Base-by-base conservation (phyloP, 2,797 vertebrate species). In the Phrynocephalus vlangalii region DNA sequence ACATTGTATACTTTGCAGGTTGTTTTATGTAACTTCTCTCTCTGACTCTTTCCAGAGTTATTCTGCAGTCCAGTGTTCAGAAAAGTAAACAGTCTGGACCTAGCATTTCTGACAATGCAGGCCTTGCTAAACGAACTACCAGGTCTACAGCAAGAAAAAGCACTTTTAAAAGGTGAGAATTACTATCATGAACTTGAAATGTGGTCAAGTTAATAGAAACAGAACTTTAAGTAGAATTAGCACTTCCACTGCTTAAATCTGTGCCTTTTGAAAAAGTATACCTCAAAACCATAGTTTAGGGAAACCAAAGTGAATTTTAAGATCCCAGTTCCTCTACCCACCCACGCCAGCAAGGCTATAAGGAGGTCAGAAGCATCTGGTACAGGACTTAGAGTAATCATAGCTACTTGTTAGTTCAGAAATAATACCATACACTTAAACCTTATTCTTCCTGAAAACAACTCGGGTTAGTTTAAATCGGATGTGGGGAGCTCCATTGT, bases 41-140 rank as follows among this genome's bases (percentile, higher is more conserved):
- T 96, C 95, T 94, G 94, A 86, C 96, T 94, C 86, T 97, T 97
- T 96, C 94, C 97, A 98, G 97, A 96, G 97, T 98, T 96, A 97
- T 98, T 96, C 96, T 98, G 92, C 98, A 99, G 94, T 95, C 98
- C 95, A 98, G 97, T 93, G 96, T 97, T 96, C 98, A 98, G 96
- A 97, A 97, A 96, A 97, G 95, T 95, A 98, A 97, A 96, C 95
- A 96, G 92, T 93, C 97, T 94, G 97, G 97, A 96, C 95, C 97
- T 96, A 95, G 96, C 95, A 95, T 97, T 96, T 97, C 98, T 94
- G 97, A 96, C 94, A 97, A 94, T 96, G 94, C 97, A 88, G 98
- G 97, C 92, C 96, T 96, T 97, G 96, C 97, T 96, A 99, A 98
- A 97, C 97, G 98, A 96, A 98, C 96, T 94, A 97, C 98, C 95